A percentile compares a stretch with the other conserved stretches of the same genome.
These are phyloP conservation scores for Psylliodes chrysocephalus DNA, from an alignment of 2,888 invertebrate genomes.

Conservation along the genomic window DNA sequence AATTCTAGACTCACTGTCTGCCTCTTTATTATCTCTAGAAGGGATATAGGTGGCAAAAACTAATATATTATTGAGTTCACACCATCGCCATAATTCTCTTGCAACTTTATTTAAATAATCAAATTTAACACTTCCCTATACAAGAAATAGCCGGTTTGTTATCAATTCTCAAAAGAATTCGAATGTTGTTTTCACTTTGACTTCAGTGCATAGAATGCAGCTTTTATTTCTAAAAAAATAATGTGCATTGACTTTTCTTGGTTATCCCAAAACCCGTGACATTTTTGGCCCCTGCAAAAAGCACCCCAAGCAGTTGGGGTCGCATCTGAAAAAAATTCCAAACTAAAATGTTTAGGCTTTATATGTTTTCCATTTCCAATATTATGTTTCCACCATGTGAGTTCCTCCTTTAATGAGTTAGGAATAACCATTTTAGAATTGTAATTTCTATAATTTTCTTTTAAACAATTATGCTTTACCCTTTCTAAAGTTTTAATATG, in stretches of 20 bases:
- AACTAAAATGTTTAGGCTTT: conserved; percentile 9
- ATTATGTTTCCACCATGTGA: conserved; percentile 23
- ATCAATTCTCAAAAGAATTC: too few relatives aligned
- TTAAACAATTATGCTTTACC: too few relatives aligned
- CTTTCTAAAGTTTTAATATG: too few relatives aligned
- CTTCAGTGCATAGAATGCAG: conserved; percentile 25
- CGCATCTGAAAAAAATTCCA: conserved; percentile 33
- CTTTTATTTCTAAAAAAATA: conserved; percentile 30
- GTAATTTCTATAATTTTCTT: too few relatives aligned
- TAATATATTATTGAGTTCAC: too few relatives aligned
- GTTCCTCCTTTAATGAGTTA: background rate
- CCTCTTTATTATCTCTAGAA: conserved; percentile 17
- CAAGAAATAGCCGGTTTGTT: too few relatives aligned
- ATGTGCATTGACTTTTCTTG: conserved; percentile 21
- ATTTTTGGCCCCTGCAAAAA: conserved; percentile 1
- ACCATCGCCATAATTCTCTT: too few relatives aligned
- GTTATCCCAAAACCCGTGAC: conserved; percentile 27
- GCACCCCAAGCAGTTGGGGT: conserved; percentile 25
- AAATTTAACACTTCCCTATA: too few relatives aligned
- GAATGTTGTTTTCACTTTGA: too few relatives aligned
- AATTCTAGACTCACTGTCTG: background rate
- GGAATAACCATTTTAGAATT: too few relatives aligned
- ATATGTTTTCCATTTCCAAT: conserved; percentile 10
- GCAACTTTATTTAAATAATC: too few relatives aligned
- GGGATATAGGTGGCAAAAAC: too few relatives aligned